These are phyloP conservation scores for Drosophila buzzatii DNA, from an alignment of 2,888 invertebrate genomes.

Conservation along the genomic window DNA sequence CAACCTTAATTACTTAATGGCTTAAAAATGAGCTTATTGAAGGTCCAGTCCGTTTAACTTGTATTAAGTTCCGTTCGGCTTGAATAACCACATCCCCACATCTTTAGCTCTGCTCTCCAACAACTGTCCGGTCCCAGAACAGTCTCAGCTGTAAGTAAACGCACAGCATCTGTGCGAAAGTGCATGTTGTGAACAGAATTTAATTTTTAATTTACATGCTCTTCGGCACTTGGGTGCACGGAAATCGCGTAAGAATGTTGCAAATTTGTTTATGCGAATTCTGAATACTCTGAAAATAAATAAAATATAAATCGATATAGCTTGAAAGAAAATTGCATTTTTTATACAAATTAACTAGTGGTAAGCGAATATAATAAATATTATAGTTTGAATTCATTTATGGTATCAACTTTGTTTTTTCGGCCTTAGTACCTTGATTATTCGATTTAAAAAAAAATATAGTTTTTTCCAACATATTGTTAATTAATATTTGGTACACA, in stretches of 20 bases:
- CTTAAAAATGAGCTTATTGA: slow-evolving; percentile 69
- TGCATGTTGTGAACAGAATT: slow-evolving; percentile 71
- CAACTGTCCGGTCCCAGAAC: slow-evolving; percentile 17
- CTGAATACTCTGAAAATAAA: slow-evolving; percentile 16
- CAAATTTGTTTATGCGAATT: not conserved
- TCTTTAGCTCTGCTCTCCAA: not conserved
- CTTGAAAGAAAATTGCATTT: not conserved
- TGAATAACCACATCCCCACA: slow-evolving; percentile 29
- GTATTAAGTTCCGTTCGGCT: slow-evolving; percentile 34
- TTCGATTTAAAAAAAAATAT: not conserved
- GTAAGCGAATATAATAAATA: not conserved
- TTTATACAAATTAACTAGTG: not conserved
- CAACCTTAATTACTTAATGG: slow-evolving; percentile 75
- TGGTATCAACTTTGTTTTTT: not conserved
- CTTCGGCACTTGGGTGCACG: slow-evolving; percentile 33
- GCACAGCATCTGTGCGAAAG: slow-evolving; percentile 54
- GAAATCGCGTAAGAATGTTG: slow-evolving; percentile 6
- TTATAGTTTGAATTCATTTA: not conserved
- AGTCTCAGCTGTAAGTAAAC: slow-evolving; percentile 53
- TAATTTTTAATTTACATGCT: slow-evolving; percentile 71
- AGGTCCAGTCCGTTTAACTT: slow-evolving; percentile 59
- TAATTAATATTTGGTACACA: slow-evolving; percentile 6
- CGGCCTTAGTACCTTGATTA: not conserved
- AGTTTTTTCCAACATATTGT: not conserved
- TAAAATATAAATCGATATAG: not conserved